Conservation (phyloP, 1,140 invertebrate genomes). For the Elymnias hypermnestra region DNA sequence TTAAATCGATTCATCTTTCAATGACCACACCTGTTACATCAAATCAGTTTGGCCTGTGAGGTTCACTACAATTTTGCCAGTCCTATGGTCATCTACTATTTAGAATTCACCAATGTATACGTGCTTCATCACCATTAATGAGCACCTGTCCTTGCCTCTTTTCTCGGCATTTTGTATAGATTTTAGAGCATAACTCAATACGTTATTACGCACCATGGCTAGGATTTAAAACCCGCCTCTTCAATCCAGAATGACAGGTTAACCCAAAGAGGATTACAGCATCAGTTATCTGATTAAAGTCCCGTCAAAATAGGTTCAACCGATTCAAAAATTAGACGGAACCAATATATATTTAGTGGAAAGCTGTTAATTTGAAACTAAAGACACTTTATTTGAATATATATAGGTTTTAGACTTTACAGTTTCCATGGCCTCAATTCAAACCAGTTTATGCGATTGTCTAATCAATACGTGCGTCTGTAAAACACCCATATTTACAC, state of each 20-base stretch:
- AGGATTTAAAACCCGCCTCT: conserved; percentile 69
- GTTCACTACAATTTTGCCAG: conserved; percentile 99
- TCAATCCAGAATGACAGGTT: conserved; percentile 40
- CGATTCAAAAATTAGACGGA: too few relatives aligned
- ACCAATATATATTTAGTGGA: too few relatives aligned
- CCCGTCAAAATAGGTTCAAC: too few relatives aligned
- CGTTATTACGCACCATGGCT: conserved; percentile 99
- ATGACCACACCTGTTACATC: conserved; percentile 97
- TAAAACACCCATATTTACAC: conserved; percentile 1
- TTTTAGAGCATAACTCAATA: conserved; percentile 98
- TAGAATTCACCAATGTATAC: conserved; percentile 99
- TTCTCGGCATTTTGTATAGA: conserved; percentile 99
- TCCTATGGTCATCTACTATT: conserved; percentile 99
- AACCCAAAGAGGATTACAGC: too few relatives aligned
- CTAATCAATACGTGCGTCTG: conserved; percentile 2
- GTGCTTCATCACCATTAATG: conserved; percentile 99
- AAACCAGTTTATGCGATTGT: too few relatives aligned
- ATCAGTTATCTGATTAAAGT: too few relatives aligned
- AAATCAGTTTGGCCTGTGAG: conserved; percentile 96
- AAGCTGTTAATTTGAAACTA: too few relatives aligned
- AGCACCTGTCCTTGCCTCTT: conserved; percentile 97
- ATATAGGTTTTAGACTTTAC: too few relatives aligned
- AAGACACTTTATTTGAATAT: too few relatives aligned
- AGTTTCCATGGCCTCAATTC: too few relatives aligned
- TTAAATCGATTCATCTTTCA: conserved; percentile 98